Evolutionary conservation across 2,797 vertebrate species (phyloP).

Genomic region (Nothura maculosa): DNA sequence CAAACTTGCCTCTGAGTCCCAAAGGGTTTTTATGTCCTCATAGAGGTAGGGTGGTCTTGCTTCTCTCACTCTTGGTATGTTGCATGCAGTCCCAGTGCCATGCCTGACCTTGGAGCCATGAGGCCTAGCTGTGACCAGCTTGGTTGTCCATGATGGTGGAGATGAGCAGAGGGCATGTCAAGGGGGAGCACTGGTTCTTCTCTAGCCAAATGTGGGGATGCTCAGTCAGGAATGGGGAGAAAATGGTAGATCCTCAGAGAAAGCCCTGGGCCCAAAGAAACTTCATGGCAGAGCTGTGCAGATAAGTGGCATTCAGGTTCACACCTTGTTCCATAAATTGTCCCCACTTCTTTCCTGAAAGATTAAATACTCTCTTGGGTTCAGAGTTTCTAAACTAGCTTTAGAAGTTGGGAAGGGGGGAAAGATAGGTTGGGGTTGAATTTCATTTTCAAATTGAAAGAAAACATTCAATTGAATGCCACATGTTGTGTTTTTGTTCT

Average conservation of each 20-base stretch:
- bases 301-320: rapidly evolving
- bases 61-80: rapidly evolving
- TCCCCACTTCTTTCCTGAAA: rapidly evolving
- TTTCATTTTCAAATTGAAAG: not conserved
- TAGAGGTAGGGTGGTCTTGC: rapidly evolving
- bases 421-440: not conserved
- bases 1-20: not conserved
- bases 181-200: not conserved
- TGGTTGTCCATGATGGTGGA: not conserved
- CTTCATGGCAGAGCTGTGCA: not conserved
- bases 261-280: not conserved
- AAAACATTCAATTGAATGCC: not conserved
- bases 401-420: not conserved
- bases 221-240: not conserved
- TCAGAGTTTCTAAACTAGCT: not conserved
- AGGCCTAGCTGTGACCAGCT: not conserved
- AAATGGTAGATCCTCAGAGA: not conserved
- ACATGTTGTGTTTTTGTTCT: not conserved
- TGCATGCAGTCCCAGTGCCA: not conserved
- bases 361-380: not conserved
- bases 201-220: too few species aligned
- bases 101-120: rapidly evolving
- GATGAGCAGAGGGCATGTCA: not conserved
- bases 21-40: not conserved
- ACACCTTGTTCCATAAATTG: rapidly evolving